A percentile compares a stretch with the other conserved stretches of the same genome.
Evolutionary conservation across 2,113 vertebrate species (phyloP).

Genomic region (Pseudopipra pipra): DNA sequence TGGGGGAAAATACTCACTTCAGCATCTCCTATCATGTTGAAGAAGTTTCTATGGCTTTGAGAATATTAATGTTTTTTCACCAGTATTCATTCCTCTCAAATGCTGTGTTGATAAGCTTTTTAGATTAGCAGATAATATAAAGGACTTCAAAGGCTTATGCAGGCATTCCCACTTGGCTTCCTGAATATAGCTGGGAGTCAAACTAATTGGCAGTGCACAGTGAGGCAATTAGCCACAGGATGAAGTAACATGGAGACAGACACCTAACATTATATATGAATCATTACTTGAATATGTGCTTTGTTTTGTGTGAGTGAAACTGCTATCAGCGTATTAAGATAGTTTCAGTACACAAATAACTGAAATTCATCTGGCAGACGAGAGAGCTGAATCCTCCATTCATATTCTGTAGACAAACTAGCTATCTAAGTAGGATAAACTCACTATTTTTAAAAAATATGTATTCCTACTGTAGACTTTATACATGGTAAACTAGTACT

Average conservation of each 20-base stretch:
- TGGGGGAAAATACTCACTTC: neutral
- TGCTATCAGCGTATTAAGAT: neutral
- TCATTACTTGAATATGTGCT: conserved; percentile 1
- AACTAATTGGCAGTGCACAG: conserved; percentile 23
- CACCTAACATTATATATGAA: neutral
- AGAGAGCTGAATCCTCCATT: neutral
- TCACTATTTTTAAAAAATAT: neutral
- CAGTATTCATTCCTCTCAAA: conserved; percentile 16
- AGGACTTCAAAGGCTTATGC: conserved; percentile 34
- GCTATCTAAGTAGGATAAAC: neutral
- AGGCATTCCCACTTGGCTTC: conserved; percentile 4
- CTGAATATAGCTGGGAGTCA: conserved; percentile 22
- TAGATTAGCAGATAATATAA: conserved; percentile 40
- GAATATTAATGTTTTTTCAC: conserved; percentile 1
- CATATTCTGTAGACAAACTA: neutral
- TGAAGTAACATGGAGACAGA: conserved; percentile 24
- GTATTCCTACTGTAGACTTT: neutral
- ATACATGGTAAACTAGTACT: neutral
- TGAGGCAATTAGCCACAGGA: conserved; percentile 22
- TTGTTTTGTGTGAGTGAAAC: neutral
- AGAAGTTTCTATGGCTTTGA: neutral
- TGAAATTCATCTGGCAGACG: neutral
- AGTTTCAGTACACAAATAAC: neutral
- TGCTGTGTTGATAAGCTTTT: neutral
- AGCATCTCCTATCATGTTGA: neutral